A percentile compares a stretch with the other conserved stretches of the same genome.
phyloP scores from a whole-genome alignment of 2,888 invertebrate genomes.

The Clivina fossor region DNA sequence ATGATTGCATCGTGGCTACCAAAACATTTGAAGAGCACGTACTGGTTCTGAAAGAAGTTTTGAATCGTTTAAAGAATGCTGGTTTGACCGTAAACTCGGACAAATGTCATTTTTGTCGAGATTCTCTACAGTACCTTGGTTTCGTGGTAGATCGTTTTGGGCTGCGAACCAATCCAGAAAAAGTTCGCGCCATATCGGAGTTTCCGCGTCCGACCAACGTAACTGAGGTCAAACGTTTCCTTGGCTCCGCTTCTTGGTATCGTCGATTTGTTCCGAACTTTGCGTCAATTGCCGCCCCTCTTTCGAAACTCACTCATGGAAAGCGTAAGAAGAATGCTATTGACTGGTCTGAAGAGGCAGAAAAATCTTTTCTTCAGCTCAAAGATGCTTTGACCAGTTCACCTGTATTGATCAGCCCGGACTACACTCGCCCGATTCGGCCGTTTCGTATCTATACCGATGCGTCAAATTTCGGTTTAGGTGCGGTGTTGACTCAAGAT shows the following conservation, averaged over 20 bases:
- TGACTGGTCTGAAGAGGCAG: neutral
- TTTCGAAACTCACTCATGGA: neutral
- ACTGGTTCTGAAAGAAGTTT: neutral
- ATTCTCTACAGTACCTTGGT: conserved; percentile 42
- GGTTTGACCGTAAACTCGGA: neutral
- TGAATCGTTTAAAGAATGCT: neutral
- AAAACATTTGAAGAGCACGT: neutral
- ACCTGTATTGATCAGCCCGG: neutral
- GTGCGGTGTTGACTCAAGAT: neutral
- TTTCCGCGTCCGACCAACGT: neutral
- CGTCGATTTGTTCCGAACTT: conserved; percentile 1
- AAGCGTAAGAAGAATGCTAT: neutral
- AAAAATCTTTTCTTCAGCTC: neutral
- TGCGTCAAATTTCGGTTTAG: neutral
- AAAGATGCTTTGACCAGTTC: neutral
- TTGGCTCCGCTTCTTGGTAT: neutral
- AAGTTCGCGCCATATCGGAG: neutral
- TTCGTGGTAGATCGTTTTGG: neutral
- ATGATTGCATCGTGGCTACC: neutral
- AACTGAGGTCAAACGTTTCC: conserved; percentile 2
- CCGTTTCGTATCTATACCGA: neutral
- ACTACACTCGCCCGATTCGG: neutral
- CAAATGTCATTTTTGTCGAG: conserved; percentile 1
- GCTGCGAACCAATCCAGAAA: neutral
- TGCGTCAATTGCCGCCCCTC: neutral